These are phyloP conservation scores for Prosopocoilus inquinatus DNA, from an alignment of 2,888 invertebrate genomes.

Conservation along the genomic window DNA sequence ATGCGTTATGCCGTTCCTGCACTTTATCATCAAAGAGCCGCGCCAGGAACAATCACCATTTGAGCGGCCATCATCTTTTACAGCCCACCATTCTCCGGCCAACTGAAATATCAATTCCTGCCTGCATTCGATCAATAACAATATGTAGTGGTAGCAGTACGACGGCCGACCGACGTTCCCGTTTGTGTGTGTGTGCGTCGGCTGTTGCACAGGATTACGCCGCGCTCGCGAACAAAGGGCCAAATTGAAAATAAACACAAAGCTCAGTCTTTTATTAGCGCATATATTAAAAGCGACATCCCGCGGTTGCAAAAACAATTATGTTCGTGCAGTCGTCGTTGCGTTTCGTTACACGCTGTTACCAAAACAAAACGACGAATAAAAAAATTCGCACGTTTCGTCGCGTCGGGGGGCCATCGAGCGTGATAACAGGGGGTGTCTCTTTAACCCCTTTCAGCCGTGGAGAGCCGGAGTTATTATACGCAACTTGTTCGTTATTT, in stretches of 20 bases:
- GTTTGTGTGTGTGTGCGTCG: neutral
- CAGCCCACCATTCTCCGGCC: conserved; percentile 27
- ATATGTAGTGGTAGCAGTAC: conserved; percentile 17
- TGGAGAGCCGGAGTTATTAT: no score
- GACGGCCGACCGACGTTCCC: neutral
- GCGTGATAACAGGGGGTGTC: no score
- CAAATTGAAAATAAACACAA: conserved; percentile 17
- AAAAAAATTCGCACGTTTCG: conserved; percentile 1
- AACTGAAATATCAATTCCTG: conserved; percentile 28
- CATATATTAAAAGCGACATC: conserved; percentile 8
- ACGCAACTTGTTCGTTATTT: no score
- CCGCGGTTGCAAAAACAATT: conserved; percentile 9
- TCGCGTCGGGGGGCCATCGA: neutral
- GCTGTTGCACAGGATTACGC: neutral
- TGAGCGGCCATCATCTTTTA: conserved; percentile 37
- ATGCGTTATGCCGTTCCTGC: conserved; percentile 40
- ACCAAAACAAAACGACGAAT: neutral
- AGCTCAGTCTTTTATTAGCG: conserved; percentile 6
- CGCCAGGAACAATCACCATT: conserved; percentile 40
- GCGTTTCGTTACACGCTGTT: conserved; percentile 20
- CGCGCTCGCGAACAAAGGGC: conserved; percentile 7
- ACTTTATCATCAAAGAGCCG: conserved; percentile 41
- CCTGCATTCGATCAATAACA: conserved; percentile 27
- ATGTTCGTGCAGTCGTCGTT: conserved; percentile 12
- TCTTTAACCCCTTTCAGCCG: no score